Evolutionary conservation across 1,140 invertebrate genomes (phyloP).

Genomic region (Drosophila paulistorum): DNA sequence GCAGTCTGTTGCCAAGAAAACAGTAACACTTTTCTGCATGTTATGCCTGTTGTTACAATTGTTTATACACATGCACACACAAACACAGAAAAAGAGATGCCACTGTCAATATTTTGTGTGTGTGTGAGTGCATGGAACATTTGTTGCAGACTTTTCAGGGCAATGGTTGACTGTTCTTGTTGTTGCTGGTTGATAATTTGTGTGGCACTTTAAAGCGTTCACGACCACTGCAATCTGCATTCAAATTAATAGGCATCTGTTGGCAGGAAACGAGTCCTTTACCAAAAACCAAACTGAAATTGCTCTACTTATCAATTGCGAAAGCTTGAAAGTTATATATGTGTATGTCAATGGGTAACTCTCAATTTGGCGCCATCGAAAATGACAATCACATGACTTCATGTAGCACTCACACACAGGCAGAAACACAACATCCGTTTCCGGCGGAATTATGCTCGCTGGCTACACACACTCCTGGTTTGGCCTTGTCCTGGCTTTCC

Average conservation of each 20-base stretch:
- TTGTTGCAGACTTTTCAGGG: conserved; percentile 69
- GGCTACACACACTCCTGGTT: conserved; percentile 27
- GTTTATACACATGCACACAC: conserved; percentile 65
- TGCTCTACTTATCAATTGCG: conserved; percentile 27
- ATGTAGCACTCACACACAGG: conserved; percentile 26
- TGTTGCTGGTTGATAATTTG: conserved; percentile 54
- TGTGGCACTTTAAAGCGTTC: conserved; percentile 56
- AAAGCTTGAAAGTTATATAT: conserved; percentile 14
- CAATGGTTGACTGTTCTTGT: conserved; percentile 17
- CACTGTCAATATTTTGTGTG: conserved; percentile 35
- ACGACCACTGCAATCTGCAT: conserved; percentile 39
- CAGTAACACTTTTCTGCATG: conserved; percentile 78
- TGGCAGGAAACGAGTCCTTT: conserved; percentile 19
- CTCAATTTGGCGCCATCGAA: conserved; percentile 42
- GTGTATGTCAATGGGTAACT: conserved; percentile 5
- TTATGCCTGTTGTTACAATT: conserved; percentile 77
- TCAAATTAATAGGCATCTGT: conserved; percentile 48
- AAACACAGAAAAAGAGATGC: conserved; percentile 21
- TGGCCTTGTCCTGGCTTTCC: conserved; percentile 24
- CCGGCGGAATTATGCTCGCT: conserved; percentile 69
- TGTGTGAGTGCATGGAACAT: conserved; percentile 51
- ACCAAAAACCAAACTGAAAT: conserved; percentile 17
- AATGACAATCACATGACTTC: conserved; percentile 36
- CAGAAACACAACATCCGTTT: conserved; percentile 63
- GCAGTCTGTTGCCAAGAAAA: conserved; percentile 70